Percentiles rank a stretch among this genome's conserved stretches.
Evolutionary conservation across 2,888 invertebrate species (phyloP).

Genomic region (Callosobruchus maculatus): DNA sequence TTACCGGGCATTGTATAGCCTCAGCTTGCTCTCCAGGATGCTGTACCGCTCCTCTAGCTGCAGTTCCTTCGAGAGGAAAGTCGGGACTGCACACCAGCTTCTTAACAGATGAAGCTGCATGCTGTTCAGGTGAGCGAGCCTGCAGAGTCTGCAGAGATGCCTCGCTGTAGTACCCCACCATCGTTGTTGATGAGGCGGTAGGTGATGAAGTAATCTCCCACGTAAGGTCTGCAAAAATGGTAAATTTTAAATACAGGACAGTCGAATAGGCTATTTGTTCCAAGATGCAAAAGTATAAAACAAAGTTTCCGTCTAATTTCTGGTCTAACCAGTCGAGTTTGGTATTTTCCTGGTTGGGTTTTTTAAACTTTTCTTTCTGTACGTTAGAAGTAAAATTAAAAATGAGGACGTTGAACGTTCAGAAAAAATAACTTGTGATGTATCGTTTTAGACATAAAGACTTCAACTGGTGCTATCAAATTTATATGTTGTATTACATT

Average conservation of each 20-base stretch:
- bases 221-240: neutral
- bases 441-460: too few relatives aligned
- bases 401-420: too few relatives aligned
- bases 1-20: neutral
- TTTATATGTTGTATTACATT: too few relatives aligned
- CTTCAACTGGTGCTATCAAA: too few relatives aligned
- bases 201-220: neutral
- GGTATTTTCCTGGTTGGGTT: too few relatives aligned
- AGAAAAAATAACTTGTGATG: too few relatives aligned
- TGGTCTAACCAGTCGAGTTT: too few relatives aligned
- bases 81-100: constrained; percentile 61
- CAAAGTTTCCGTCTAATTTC: too few relatives aligned
- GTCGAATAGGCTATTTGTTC: too few relatives aligned
- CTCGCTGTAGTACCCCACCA: constrained; percentile 55
- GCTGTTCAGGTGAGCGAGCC: constrained; percentile 30
- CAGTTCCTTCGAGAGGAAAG: constrained; percentile 45
- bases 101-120: constrained; percentile 43
- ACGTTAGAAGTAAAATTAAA: too few relatives aligned
- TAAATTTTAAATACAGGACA: neutral
- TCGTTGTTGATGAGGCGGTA: constrained; percentile 20
- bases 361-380: too few relatives aligned
- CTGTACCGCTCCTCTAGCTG: neutral
- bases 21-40: constrained; percentile 5
- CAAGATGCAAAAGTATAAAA: too few relatives aligned
- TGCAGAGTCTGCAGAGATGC: constrained; percentile 46